Percentiles rank a stretch among this genome's conserved stretches.
Conservation (phyloP, 2,797 vertebrate genomes). For the Lepus oiostolus region DNA sequence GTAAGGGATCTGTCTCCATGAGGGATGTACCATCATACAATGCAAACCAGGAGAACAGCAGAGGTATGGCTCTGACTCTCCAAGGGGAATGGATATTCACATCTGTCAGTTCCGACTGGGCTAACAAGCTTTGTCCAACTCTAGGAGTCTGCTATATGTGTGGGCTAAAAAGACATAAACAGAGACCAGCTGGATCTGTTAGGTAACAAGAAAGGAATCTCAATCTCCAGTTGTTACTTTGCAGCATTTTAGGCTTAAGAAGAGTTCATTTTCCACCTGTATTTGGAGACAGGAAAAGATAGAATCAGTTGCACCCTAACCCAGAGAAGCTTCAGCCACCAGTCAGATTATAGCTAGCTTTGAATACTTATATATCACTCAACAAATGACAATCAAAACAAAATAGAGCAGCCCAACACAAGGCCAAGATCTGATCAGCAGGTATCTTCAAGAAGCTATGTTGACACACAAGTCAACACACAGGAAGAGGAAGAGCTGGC, state of each 20-base stretch:
- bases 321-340: slow-evolving; percentile 70
- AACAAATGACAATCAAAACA: slow-evolving; percentile 62
- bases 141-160: slow-evolving; percentile 35
- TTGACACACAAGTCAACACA: slow-evolving; percentile 58
- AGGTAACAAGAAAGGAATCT: slow-evolving; percentile 67
- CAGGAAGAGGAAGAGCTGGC: slow-evolving; percentile 66
- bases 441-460: slow-evolving; percentile 16
- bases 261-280: slow-evolving; percentile 82
- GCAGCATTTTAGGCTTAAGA: slow-evolving; percentile 42
- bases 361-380: slow-evolving; percentile 31
- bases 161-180: slow-evolving; percentile 54
- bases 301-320: slow-evolving; percentile 60
- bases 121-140: slow-evolving; percentile 73
- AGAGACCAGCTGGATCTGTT: neutral
- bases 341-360: slow-evolving; percentile 71
- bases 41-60: slow-evolving; percentile 80
- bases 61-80: slow-evolving; percentile 85
- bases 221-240: slow-evolving; percentile 56
- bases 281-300: slow-evolving; percentile 50
- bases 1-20: slow-evolving; percentile 81
- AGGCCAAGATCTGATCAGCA: neutral
- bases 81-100: slow-evolving; percentile 76
- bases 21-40: slow-evolving; percentile 81
- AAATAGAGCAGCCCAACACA: neutral
- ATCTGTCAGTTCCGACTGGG: slow-evolving; percentile 80